These are phyloP conservation scores for Sebastiscus albofasciatus DNA, from an alignment of 2,797 vertebrate species.

Conservation along the genomic window DNA sequence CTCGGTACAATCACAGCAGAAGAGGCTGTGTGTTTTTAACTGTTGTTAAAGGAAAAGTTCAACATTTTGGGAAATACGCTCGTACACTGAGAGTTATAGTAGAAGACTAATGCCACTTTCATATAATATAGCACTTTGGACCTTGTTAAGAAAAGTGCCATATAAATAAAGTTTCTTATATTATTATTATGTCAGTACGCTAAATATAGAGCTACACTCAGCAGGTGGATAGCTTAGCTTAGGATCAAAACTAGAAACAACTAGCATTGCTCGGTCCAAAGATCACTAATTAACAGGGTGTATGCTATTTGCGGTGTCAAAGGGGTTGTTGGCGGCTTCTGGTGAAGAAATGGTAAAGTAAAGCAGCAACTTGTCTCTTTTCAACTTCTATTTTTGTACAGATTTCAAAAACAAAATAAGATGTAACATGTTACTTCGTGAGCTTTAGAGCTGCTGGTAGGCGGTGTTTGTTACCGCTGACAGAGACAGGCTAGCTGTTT, in stretches of 20 bases:
- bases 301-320: neutral
- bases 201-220: neutral
- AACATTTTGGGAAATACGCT: neutral
- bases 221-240: neutral
- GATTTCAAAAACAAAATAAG: neutral
- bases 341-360: neutral
- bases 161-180: neutral
- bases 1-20: constrained; percentile 49
- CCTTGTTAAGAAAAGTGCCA: neutral
- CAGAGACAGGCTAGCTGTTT: neutral
- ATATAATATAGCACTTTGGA: neutral
- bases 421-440: neutral
- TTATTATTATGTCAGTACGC: neutral
- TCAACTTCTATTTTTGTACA: neutral
- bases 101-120: neutral
- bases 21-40: constrained; percentile 13
- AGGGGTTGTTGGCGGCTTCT: neutral
- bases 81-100: neutral
- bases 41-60: neutral
- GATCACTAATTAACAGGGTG: neutral
- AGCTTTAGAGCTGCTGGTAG: neutral
- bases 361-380: neutral
- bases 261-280: neutral
- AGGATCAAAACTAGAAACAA: neutral
- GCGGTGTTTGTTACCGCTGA: neutral